Evolutionary conservation across 2,113 vertebrate genomes (phyloP), one percentile per base, ranked within the genome.

Genomic region (Globicephala melas): DNA sequence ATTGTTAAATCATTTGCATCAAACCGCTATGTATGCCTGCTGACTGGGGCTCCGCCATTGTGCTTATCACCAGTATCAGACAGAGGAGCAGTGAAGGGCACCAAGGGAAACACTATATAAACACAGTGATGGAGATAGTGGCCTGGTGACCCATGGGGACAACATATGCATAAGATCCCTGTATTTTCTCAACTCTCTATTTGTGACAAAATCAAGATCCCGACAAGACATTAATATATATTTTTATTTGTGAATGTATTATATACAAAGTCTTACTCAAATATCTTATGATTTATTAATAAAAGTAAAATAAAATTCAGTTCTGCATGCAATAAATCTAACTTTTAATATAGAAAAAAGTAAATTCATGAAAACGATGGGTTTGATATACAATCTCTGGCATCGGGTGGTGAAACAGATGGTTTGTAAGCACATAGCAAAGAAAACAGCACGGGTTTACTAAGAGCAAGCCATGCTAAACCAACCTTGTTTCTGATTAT

Each of bases 341-440:
- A 92, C 44, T 91, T 94, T 60, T 47, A 79, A 38, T 58, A 94
- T 6, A n/a, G 60, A 53, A 50, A 81, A 89, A 95, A 86, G 50
- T 82, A 89, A 82, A 77, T 68, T 97, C 41, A 55, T 17, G 11
- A 88, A 76, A 67, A 41, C 14, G 12, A 58, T n/a, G 67, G 41
- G 73, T 73, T 41, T 89, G 85, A 26, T 58, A 67, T 89, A 81
- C 41, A 55, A 6, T 71, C n/a, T 26, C 77, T 94, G 85, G 71
- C 58, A 79, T 96, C 77, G 28, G 62, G 62, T 79, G 82, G 38
- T 62, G 77, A 95, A 70, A 82, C 96, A 97, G 96, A 98, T 97
- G 95, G 95, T 68, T 81, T 91, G n/a, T 70, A 68, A 81, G 63
- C 55, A 68, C 67, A 44, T 4, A 88, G 41, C 85, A 82, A 91